Conservation (phyloP, 2,797 vertebrate genomes). For the Gymnodraco acuticeps region DNA sequence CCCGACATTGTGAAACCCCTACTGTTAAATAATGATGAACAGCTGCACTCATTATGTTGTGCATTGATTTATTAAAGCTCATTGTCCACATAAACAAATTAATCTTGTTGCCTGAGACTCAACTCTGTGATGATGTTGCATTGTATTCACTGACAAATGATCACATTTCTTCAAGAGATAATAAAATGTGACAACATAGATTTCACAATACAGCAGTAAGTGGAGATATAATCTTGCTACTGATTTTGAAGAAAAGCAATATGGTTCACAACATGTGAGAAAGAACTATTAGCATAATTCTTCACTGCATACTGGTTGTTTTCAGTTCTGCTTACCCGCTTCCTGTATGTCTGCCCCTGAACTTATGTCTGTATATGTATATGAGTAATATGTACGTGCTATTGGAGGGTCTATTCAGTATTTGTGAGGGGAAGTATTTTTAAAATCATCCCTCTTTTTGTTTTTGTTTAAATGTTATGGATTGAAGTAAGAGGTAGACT, state of each 20-base stretch:
- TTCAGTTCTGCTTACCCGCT: too few relatives aligned
- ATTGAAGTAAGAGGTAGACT: too few relatives aligned
- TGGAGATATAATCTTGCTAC: neutral
- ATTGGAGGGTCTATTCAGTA: too few relatives aligned
- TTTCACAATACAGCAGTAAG: neutral
- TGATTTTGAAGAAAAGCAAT: neutral
- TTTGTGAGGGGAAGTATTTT: too few relatives aligned
- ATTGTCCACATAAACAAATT: neutral
- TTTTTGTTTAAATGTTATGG: too few relatives aligned
- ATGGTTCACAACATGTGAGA: neutral
- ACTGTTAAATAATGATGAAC: neutral
- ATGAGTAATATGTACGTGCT: too few relatives aligned
- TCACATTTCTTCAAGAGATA: neutral
- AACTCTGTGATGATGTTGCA: neutral
- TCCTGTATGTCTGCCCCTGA: too few relatives aligned
- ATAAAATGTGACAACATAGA: neutral
- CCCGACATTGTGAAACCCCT: neutral
- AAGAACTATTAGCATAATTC: too few relatives aligned
- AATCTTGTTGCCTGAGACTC: neutral
- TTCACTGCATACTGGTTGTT: too few relatives aligned
- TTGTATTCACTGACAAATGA: neutral
- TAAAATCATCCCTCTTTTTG: too few relatives aligned
- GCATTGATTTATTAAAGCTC: neutral
- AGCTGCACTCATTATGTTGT: constrained; percentile 2
- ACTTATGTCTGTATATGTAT: too few relatives aligned